Percentiles rank a stretch among this genome's conserved stretches.
These are phyloP conservation scores for Ceyx margarethae DNA, from an alignment of 2,113 vertebrate genomes.

Conservation along the genomic window DNA sequence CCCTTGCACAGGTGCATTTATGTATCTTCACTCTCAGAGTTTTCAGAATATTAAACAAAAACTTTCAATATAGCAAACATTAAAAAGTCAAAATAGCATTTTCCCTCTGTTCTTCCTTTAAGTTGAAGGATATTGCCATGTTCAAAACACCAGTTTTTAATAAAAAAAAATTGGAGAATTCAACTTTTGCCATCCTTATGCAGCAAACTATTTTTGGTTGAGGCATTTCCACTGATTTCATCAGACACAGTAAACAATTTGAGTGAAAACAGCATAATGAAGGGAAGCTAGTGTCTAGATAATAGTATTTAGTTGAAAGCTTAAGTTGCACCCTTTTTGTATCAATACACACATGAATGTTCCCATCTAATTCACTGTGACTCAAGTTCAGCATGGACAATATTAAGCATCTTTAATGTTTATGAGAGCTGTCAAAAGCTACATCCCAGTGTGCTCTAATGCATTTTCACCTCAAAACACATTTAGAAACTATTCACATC, in stretches of 20 bases:
- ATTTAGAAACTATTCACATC: background rate
- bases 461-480: background rate
- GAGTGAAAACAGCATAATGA: background rate
- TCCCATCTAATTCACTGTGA: background rate
- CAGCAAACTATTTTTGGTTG: background rate
- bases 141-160: background rate
- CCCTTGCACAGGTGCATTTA: background rate
- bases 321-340: background rate
- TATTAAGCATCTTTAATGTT: background rate
- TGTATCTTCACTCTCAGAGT: background rate
- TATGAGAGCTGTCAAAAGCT: background rate
- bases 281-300: background rate
- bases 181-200: background rate
- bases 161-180: background rate
- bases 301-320: background rate
- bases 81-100: constrained; percentile 7
- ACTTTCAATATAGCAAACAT: background rate
- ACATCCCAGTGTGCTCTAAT: background rate
- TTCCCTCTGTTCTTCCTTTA: background rate
- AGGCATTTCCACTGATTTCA: background rate
- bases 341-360: background rate
- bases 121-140: background rate
- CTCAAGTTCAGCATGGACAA: background rate
- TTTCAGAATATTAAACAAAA: constrained; percentile 4
- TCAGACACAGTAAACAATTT: background rate